Conservation (phyloP, 1,140 invertebrate species). For the Bombus waltoni region DNA sequence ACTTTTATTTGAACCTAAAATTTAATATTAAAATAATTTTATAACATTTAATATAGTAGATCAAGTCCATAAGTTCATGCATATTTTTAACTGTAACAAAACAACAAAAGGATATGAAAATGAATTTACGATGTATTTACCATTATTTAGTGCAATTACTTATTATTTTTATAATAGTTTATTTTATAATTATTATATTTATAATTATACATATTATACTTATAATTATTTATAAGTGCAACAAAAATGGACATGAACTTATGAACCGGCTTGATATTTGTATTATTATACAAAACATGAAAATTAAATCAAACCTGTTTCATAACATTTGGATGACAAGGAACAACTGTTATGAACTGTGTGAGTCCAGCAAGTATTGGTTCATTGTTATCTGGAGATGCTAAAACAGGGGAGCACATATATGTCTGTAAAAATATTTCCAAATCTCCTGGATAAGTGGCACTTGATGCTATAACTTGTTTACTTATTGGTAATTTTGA, state of each 20-base stretch:
- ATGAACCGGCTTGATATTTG: not conserved
- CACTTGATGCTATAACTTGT: conserved; percentile 96
- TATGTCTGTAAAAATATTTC: conserved; percentile 89
- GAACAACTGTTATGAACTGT: conserved; percentile 87
- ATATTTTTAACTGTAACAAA: too few relatives aligned
- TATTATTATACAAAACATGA: not conserved
- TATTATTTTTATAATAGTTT: not conserved
- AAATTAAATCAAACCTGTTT: conserved; percentile 82
- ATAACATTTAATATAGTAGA: not conserved
- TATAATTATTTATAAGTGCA: not conserved
- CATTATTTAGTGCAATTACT: not conserved
- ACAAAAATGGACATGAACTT: not conserved
- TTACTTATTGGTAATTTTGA: conserved; percentile 88
- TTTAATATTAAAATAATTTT: not conserved
- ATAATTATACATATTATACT: too few relatives aligned
- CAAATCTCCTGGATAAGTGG: conserved; percentile 93
- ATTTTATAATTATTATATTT: not conserved
- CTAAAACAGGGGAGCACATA: conserved; percentile 91
- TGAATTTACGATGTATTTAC: not conserved
- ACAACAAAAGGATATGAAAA: too few relatives aligned
- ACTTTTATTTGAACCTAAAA: conserved; percentile 86
- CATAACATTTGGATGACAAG: conserved; percentile 84
- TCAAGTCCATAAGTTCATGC: not conserved
- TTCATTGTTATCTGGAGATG: conserved; percentile 85
- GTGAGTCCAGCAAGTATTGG: conserved; percentile 89